Evolutionary conservation across 2,888 invertebrate genomes (phyloP), one percentile per base, ranked within the genome.

Genomic region (Philaethria dido): DNA sequence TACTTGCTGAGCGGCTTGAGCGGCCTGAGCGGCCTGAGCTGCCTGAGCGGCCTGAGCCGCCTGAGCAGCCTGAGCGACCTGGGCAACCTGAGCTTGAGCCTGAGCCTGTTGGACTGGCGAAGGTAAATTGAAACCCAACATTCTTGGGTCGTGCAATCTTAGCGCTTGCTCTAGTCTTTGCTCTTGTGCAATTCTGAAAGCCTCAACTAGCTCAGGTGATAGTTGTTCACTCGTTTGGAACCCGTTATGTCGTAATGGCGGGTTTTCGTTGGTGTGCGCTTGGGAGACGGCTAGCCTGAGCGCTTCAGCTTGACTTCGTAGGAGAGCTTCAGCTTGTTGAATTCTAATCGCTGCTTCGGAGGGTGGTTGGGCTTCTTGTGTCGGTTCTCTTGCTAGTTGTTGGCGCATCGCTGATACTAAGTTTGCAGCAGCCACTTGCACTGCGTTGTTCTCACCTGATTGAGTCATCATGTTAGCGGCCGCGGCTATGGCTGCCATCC

Each of bases 291-390:
- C 97, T 68, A 97, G 86, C 77, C 97, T 93, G 44, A 98, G 92
- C 0, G 97, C 97, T 84, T 97, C 97, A 0, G 97, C 97, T 80
- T 98, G 97, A 75, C 96, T 96, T 80, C 97, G 93, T 22, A 98
- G 89, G 62, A 97, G 91, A 0, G 96, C 96, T 84, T 97, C 97
- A 0, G 96, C 96, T 78, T 96, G 95, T 79, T 97, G 97, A 91
- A 96, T 95, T 72, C 95, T 90, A 48, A 95, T 80, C 0, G 95
- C 93, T 22, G 95, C 94, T 82, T 97, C 97, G 74, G 96, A 95
- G 2, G 96, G 96, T 44, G 95, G 95, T 77, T 96, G 96, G 84
- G 95, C 91, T 1, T 60, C 60, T 29, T 60, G 60, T 13, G 84
- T 85, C 0, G 94, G 93, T 74, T 95, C 94, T 74, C 86, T 77